Base-by-base conservation (phyloP, 2,797 vertebrate species). In the Spinus olivaceus region DNA sequence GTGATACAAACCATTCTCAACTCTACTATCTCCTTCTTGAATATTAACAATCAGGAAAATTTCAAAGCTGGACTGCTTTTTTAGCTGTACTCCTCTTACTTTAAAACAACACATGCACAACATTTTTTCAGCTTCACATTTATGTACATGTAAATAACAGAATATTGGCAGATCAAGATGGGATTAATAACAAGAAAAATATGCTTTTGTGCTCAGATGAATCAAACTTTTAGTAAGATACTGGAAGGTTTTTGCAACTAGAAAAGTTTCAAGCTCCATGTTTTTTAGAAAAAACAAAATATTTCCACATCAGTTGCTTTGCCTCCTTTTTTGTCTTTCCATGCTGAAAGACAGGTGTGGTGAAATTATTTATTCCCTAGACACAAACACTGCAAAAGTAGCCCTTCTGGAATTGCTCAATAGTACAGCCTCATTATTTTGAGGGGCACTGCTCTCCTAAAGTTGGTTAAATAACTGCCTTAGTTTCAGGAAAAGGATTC, bases 21-120 rank as follows among this genome's bases (percentile, higher is more conserved):
- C 2, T 86, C 49, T 81, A 50, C 14, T 67, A 13, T 33, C 11
- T 33, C 8, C 37, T 60, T 72, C 37, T 25, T 7, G 3, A 86
- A 30, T 54, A 41, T 27, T 47, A 80, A 70, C 15, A 21, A 72
- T 37, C 3, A 83, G 57, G 25, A 71, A 41, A 20, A 41, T 28
- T 14, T 78, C 41, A 84, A 77, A 73, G 25, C 12, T 51, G 35
- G 15, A 49, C 32, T 63, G 22, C 14, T 56, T 74, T 88, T 86
- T 39, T 56, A 67, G 9, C 15, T 66, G 7, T 21, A 3, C 8
- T 78, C 6, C 6, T 85, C 25, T 78, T 50, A 42, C 17, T 78
- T 88, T 17, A 22, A 35, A 92, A 64, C 22, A 92, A 23, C 57
- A 35, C 0, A 0, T 2, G 0, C 1, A 2, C 28, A 47, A 20